Conservation (phyloP, 1,140 invertebrate species). For the Achroia grisella region DNA sequence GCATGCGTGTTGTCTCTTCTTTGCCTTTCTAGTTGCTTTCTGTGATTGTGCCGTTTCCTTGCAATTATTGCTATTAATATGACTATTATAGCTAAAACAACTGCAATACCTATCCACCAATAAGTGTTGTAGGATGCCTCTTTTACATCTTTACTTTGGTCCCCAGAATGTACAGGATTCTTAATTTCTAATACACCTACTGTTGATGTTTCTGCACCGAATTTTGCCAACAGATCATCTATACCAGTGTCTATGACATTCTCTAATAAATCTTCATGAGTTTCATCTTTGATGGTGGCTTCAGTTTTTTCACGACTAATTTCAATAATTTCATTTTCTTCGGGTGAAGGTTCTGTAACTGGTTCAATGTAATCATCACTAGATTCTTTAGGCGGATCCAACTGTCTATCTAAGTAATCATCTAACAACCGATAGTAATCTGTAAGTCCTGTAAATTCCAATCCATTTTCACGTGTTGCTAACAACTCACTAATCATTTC, state of each 20-base stretch:
- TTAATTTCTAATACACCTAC: constrained; percentile 61
- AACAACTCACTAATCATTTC: constrained; percentile 55
- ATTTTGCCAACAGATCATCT: constrained; percentile 31
- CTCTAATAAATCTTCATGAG: constrained; percentile 24
- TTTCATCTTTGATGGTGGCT: constrained; percentile 7
- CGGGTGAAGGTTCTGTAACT: constrained; percentile 13
- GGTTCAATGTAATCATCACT: constrained; percentile 44
- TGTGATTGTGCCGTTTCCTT: constrained; percentile 58
- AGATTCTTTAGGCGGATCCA: constrained; percentile 40
- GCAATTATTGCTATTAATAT: constrained; percentile 59
- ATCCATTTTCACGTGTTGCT: constrained; percentile 51
- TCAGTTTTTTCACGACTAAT: constrained; percentile 7
- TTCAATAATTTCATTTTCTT: constrained; percentile 42
- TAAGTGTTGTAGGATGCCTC: constrained; percentile 62
- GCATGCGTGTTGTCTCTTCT: constrained; percentile 52
- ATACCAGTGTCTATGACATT: constrained; percentile 44
- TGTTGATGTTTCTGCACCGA: constrained; percentile 46
- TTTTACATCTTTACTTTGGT: constrained; percentile 35
- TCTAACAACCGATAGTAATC: constrained; percentile 60
- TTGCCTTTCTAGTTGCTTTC: constrained; percentile 57
- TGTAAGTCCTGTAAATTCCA: constrained; percentile 54
- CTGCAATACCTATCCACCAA: constrained; percentile 63
- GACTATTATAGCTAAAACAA: constrained; percentile 47
- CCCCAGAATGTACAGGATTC: constrained; percentile 40
- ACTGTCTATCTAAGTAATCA: constrained; percentile 59